These are phyloP conservation scores for Trachelus stipa DNA, from an alignment of 2,888 invertebrate genomes.

Conservation along the genomic window DNA sequence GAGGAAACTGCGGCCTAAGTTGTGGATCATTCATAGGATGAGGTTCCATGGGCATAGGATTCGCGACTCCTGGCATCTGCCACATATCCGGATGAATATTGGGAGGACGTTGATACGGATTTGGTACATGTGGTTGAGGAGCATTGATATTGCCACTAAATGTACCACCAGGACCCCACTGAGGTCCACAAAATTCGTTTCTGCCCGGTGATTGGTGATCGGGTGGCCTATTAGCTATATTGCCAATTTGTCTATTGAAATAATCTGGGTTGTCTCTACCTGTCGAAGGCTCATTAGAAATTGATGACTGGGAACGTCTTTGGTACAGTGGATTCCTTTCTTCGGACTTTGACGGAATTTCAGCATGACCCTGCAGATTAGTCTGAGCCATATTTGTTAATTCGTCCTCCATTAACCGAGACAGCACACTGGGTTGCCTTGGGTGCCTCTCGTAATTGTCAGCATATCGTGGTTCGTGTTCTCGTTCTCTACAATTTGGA, in stretches of 20 bases:
- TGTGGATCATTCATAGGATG: constrained; percentile 17
- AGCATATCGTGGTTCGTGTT: constrained; percentile 44
- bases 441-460: constrained; percentile 58
- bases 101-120: constrained; percentile 29
- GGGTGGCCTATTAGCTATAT: constrained; percentile 5
- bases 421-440: constrained; percentile 29
- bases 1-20: constrained; percentile 28
- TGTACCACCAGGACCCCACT: not conserved
- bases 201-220: not conserved
- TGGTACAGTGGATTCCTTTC: constrained; percentile 18
- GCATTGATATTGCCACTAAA: constrained; percentile 15
- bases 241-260: constrained; percentile 6
- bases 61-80: constrained; percentile 30
- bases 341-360: constrained; percentile 9
- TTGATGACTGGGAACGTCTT: constrained; percentile 11
- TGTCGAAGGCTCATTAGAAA: not conserved
- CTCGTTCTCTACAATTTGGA: constrained; percentile 29
- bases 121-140: not conserved
- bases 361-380: constrained; percentile 13
- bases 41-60: constrained; percentile 30
- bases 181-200: not conserved
- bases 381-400: constrained; percentile 13
- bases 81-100: constrained; percentile 43
- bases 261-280: constrained; percentile 20
- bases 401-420: constrained; percentile 16